These are phyloP conservation scores for Peromyscus maniculatus DNA, from an alignment of 2,113 vertebrate species.

Conservation along the genomic window DNA sequence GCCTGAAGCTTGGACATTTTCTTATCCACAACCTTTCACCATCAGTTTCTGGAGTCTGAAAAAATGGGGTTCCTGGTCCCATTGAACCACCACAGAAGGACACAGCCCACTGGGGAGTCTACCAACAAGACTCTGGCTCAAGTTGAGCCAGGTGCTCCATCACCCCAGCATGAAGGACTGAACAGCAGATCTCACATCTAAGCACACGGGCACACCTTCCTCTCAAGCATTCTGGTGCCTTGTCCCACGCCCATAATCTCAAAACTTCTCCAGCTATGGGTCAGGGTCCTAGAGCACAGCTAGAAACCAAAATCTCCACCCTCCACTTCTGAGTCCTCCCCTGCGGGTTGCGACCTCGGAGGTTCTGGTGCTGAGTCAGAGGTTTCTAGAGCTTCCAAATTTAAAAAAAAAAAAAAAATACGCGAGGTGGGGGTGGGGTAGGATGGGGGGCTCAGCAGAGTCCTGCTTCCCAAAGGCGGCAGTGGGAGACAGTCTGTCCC, in stretches of 20 bases:
- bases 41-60: neutral
- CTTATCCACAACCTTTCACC: neutral
- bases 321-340: neutral
- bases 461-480: neutral
- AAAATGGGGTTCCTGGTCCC: neutral
- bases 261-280: neutral
- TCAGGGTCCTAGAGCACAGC: neutral
- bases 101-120: neutral
- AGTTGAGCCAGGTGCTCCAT: neutral
- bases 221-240: neutral
- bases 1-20: neutral
- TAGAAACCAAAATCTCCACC: neutral
- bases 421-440: neutral
- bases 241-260: neutral
- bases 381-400: conserved; percentile 41
- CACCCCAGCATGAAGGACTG: neutral
- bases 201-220: neutral
- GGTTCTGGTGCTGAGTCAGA: conserved; percentile 73
- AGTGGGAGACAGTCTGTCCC: neutral
- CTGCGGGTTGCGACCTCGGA: neutral
- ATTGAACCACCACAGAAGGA: neutral
- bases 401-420: neutral
- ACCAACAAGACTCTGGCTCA: neutral
- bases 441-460: neutral
- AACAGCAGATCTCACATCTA: neutral